Percentiles rank a stretch among this genome's conserved stretches.
These are phyloP conservation scores for Calephelis perditalis DNA, from an alignment of 2,888 invertebrate genomes.

Conservation along the genomic window DNA sequence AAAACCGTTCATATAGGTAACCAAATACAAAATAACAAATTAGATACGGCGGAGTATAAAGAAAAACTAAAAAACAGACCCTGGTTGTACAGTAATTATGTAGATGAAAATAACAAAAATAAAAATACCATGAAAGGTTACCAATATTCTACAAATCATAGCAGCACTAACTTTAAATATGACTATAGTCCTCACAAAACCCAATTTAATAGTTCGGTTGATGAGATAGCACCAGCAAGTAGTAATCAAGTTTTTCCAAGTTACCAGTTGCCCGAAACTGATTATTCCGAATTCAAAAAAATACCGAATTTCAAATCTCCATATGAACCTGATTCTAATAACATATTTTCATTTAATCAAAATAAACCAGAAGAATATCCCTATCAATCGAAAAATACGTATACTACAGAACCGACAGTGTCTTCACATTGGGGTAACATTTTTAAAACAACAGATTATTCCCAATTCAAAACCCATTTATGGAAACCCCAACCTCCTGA, in stretches of 20 bases:
- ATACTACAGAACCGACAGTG: conserved; percentile 43
- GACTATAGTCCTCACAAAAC: conserved; percentile 47
- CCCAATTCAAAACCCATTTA: conserved; percentile 44
- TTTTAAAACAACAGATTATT: conserved; percentile 49
- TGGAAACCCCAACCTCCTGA: conserved; percentile 46
- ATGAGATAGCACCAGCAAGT: conserved; percentile 56
- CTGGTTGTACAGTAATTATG: conserved; percentile 39
- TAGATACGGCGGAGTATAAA: conserved; percentile 41
- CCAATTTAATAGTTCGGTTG: conserved; percentile 42
- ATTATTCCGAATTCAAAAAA: conserved; percentile 50
- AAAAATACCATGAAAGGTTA: conserved; percentile 53
- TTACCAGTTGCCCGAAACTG: conserved; percentile 48
- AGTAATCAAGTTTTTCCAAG: conserved; percentile 53
- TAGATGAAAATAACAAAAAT: conserved; percentile 40
- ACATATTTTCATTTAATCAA: conserved; percentile 33
- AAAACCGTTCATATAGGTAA: conserved; percentile 27
- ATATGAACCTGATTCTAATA: conserved; percentile 43
- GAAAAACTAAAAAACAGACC: conserved; percentile 53
- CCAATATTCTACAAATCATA: conserved; percentile 56
- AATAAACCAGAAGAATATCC: conserved; percentile 47
- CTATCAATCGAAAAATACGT: conserved; percentile 49
- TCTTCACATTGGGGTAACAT: conserved; percentile 57
- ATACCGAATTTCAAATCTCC: conserved; percentile 43
- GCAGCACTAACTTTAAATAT: conserved; percentile 53
- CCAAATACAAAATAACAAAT: conserved; percentile 32